Base-by-base conservation (phyloP, 2,113 vertebrate species). In the Haplochromis vanheusdeni region DNA sequence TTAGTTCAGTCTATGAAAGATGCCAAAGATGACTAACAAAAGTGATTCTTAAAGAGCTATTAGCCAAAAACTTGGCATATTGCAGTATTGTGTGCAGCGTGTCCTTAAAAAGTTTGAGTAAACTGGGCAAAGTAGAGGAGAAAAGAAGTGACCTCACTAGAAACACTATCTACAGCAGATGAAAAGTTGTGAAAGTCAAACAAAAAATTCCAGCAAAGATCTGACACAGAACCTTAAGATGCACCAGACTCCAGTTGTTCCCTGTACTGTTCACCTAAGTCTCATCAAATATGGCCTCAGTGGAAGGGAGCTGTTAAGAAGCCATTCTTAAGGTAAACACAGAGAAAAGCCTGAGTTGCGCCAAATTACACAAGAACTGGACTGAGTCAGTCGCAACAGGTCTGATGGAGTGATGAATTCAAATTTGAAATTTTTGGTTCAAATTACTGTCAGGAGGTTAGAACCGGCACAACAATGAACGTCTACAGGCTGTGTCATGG, bases 31-130 rank as follows among this genome's bases (percentile, higher is more conserved):
- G 13, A 70, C 37, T 0, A 6, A 42, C 37, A 70, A 70, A 42
- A 2, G 3, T 9, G 12, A 42, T 42, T 70, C 7, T 23, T 1
- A 42, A 0, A 70, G 65, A 42, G n/a, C n/a, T 40, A 23, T 42
- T 13, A 37, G 12, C 35, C 12, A 70, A 68, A 68, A 70, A 70
- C 35, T 3, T 68, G 35, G 62, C 12, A 42, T 70, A 70, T 23
- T 40, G 7, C n/a, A 70, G 35, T 6, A 42, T 42, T 0, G 3
- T 4, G 12, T 70, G n/a, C 65, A 70, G 0, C 0, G 7, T 42
- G 35, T 9, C n/a, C 12, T 42, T 65, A 21, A 37, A 65, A 37
- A 0, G 19, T 65, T 70, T 70, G 65, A 42, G 37, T 40, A 23
- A 70, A 70, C 65, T 0, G 0, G n/a, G n/a, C 0, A 42, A 35